Evolutionary conservation across 2,797 vertebrate genomes (phyloP), one percentile per base, ranked within the genome.

Genomic region (Brotula barbata): DNA sequence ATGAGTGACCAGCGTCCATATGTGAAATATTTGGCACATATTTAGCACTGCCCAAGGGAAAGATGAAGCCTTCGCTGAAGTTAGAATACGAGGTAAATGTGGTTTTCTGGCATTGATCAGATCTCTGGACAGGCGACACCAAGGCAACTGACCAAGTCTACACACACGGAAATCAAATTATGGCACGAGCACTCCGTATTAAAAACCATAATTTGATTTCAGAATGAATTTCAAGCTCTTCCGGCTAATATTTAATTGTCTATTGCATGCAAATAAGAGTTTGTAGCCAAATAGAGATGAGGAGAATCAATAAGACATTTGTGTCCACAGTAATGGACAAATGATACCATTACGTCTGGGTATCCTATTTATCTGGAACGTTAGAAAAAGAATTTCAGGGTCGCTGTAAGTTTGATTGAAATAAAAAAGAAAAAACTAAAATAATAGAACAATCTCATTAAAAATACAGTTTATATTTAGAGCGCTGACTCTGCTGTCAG

Each of bases 121-220:
- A 64, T 71, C 73, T 77, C 31, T 58, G 58, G 68, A 42, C 31
- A 39, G 68, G 71, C 64, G 68, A 83, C 49, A 23, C 74, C 79
- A 86, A 87, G 80, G 81, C 84, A 80, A 73, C 68, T 82, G 51
- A 71, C 65, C 71, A 69, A 42, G 44, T 71, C 45, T 62, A 64
- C 70, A 77, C 53, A 63, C 37, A 56, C 10, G 41, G 23, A 81
- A 79, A 78, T 79, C 34, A 20, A 73, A 74, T 80, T 47, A 68
- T 25, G 48, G 64, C n/a, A 63, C 47, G 62, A 57, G 67, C 31
- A 72, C 57, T 63, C 19, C 20, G 43, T 54, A 78, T 73, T 70
- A 28, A 50, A 71, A 81, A 75, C 61, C 61, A 71, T 72, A 46
- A 75, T 50, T 78, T 58, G 49, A 31, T 50, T 59, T 66, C 48